These are phyloP conservation scores for Bradypus variegatus DNA, from an alignment of 2,797 vertebrate species.

Conservation along the genomic window DNA sequence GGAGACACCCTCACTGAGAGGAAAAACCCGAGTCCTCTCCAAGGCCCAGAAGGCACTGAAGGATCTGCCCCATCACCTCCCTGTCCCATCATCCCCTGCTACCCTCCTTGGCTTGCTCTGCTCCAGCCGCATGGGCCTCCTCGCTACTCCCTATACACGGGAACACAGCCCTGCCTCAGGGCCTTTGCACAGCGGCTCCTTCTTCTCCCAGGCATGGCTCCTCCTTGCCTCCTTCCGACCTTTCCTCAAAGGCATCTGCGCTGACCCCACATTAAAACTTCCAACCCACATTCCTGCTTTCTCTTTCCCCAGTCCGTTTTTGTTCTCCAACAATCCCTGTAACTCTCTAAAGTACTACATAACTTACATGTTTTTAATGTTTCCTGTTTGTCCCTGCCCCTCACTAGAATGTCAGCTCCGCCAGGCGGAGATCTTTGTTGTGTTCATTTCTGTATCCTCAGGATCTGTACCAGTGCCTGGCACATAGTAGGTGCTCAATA, in stretches of 20 bases:
- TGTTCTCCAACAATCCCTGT: not conserved
- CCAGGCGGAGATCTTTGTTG: not conserved
- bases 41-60: no score
- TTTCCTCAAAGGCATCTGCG: not conserved
- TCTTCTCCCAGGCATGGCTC: not conserved
- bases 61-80: not conserved
- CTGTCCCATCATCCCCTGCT: not conserved
- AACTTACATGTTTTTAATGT: not conserved
- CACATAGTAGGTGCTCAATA: not conserved
- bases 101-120: not conserved
- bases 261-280: not conserved
- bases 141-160: not conserved
- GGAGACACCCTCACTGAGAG: not conserved
- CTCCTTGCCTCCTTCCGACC: not conserved
- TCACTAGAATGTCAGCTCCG: not conserved
- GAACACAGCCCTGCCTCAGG: not conserved
- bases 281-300: not conserved
- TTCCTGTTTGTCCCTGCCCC: not conserved
- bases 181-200: not conserved
- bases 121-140: not conserved
- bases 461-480: not conserved
- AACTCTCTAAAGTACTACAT: not conserved
- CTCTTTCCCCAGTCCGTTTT: not conserved
- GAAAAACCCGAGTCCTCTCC: not conserved
- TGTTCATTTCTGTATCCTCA: not conserved